Evolutionary conservation across 1,140 invertebrate genomes (phyloP).

Genomic region (Thaumetopoea pityocampa): DNA sequence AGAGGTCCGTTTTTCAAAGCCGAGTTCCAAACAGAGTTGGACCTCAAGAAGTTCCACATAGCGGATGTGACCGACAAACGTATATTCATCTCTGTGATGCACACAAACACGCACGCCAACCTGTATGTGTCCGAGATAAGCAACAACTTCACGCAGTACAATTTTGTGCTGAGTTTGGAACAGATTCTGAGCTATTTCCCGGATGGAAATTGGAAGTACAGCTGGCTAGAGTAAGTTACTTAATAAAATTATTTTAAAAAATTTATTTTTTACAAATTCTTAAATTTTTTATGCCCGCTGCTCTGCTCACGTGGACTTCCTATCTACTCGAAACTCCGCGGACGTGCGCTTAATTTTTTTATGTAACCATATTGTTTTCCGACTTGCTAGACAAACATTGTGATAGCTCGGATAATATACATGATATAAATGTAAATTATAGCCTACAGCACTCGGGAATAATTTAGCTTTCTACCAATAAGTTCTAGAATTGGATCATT

Average conservation of each 20-base stretch:
- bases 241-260: slow-evolving; percentile 2
- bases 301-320: too few species aligned
- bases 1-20: slow-evolving; percentile 82
- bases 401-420: too few species aligned
- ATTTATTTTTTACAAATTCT: neutral
- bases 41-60: slow-evolving; percentile 85
- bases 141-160: slow-evolving; percentile 74
- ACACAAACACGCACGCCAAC: slow-evolving; percentile 84
- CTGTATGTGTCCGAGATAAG: slow-evolving; percentile 86
- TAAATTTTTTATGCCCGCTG: neutral
- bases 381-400: too few species aligned
- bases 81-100: slow-evolving; percentile 89
- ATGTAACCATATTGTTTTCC: too few species aligned
- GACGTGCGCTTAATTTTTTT: too few species aligned
- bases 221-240: slow-evolving; percentile 91
- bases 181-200: slow-evolving; percentile 91
- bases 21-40: slow-evolving; percentile 83
- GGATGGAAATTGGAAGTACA: slow-evolving; percentile 85
- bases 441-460: too few species aligned
- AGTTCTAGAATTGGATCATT: too few species aligned
- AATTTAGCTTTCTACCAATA: too few species aligned
- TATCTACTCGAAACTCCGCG: too few species aligned
- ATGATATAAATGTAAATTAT: too few species aligned
- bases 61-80: slow-evolving; percentile 88
- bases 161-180: slow-evolving; percentile 88